A percentile compares a stretch with the other conserved stretches of the same genome.
Conservation (phyloP, 2,797 vertebrate species). For the Enteromius trimaculatus region DNA sequence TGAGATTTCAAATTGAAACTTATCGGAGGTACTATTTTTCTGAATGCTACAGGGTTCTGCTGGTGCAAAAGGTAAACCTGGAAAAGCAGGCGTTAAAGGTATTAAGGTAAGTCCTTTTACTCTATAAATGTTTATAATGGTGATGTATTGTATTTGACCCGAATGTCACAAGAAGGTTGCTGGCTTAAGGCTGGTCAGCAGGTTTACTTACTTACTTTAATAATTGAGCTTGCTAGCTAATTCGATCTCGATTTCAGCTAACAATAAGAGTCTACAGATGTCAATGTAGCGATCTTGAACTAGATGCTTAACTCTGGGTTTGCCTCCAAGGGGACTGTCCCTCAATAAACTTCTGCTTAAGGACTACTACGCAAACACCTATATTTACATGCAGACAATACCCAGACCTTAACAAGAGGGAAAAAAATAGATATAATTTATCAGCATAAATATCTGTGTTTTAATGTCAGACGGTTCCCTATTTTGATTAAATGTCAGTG, state of each 20-base stretch:
- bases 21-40: conserved; percentile 24
- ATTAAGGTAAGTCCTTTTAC: conserved; percentile 68
- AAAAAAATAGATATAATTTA: not conserved
- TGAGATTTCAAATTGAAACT: not conserved
- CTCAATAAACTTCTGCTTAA: not conserved
- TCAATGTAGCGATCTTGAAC: not conserved
- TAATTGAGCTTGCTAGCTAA: not conserved
- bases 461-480: conserved; percentile 8
- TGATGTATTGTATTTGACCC: not conserved
- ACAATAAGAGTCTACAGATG: not conserved
- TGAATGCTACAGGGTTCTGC: conserved; percentile 66
- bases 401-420: not conserved
- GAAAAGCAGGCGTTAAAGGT: conserved; percentile 70
- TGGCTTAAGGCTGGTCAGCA: not conserved
- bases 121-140: conserved; percentile 7
- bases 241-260: not conserved
- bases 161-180: not conserved
- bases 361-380: not conserved
- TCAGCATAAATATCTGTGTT: not conserved
- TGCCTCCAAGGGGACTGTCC: not conserved
- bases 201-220: not conserved
- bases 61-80: conserved; percentile 68
- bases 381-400: not conserved
- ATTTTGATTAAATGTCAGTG: conserved; percentile 11
- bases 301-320: not conserved